Percentiles rank a stretch among this genome's conserved stretches.
These are phyloP conservation scores for Bergia puertoricense DNA, from an alignment of 92 coral and sea anemone species.

Conservation along the genomic window DNA sequence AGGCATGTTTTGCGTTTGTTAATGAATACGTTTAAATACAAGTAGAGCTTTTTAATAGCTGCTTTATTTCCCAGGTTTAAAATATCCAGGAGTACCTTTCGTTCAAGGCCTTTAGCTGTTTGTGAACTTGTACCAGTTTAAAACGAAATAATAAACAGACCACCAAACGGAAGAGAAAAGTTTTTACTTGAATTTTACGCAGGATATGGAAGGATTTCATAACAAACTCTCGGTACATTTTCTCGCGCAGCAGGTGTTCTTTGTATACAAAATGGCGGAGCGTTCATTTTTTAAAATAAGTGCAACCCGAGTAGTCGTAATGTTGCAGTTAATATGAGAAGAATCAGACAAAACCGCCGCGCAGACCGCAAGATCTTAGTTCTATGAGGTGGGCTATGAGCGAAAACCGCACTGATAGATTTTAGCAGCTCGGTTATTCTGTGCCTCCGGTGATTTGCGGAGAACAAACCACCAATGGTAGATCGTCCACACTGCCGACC, in stretches of 20 bases:
- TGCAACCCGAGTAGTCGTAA: no score
- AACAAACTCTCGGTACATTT: not conserved
- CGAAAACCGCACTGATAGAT: not conserved
- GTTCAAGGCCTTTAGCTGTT: no score
- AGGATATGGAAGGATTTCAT: no score
- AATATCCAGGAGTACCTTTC: no score
- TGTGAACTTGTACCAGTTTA: no score
- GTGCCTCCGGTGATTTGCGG: slow-evolving; percentile 19
- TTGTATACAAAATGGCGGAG: not conserved
- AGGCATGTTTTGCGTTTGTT: no score
- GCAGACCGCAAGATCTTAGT: not conserved
- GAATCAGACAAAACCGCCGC: not conserved
- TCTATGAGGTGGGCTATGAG: slow-evolving; percentile 21
- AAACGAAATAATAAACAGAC: not conserved
- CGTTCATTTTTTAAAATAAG: not conserved
- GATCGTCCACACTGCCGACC: not conserved
- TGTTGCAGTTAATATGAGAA: not conserved
- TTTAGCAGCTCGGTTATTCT: not conserved
- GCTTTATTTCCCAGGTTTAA: no score
- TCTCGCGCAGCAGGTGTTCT: not conserved
- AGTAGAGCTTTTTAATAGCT: no score
- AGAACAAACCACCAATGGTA: not conserved
- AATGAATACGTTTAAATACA: no score
- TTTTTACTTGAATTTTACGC: not conserved
- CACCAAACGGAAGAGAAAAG: not conserved